Conservation (phyloP, 2,113 vertebrate species). For the Rhipidura dahli region DNA sequence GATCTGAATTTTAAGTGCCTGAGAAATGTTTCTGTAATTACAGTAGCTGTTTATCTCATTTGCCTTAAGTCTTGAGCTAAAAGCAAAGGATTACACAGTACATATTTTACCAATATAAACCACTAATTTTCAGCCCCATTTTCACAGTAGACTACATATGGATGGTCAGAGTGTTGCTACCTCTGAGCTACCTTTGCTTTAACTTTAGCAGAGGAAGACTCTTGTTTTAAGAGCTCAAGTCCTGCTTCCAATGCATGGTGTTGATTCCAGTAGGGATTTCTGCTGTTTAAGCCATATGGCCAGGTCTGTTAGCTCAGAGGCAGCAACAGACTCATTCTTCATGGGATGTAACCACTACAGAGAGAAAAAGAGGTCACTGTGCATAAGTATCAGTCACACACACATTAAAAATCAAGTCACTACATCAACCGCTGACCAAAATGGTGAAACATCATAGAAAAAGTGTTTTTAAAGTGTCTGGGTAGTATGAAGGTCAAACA, state of each 20-base stretch:
- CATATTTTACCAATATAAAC: not conserved
- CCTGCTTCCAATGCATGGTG: not conserved
- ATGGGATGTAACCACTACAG: not conserved
- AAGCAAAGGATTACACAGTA: not conserved
- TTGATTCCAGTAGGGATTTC: not conserved
- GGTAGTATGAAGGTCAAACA: not conserved
- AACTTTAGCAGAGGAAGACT: not conserved
- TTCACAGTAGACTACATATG: not conserved
- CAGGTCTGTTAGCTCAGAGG: not conserved
- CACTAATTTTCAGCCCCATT: not conserved
- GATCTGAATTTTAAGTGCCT: constrained; percentile 25
- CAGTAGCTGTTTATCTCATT: constrained; percentile 6
- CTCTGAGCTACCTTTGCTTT: not conserved
- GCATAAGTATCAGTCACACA: not conserved
- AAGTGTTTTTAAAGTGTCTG: not conserved
- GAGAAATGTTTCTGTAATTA: constrained; percentile 4
- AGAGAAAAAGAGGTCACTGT: not conserved
- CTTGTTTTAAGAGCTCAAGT: not conserved
- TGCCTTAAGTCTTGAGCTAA: constrained; percentile 7
- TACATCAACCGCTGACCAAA: not conserved
- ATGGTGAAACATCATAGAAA: not conserved
- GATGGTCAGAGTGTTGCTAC: not conserved
- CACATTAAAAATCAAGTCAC: not conserved
- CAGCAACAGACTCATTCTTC: constrained; percentile 1
- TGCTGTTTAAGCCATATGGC: constrained; percentile 4